Conservation (phyloP, 2,888 invertebrate genomes). For the Andrena camellia region DNA sequence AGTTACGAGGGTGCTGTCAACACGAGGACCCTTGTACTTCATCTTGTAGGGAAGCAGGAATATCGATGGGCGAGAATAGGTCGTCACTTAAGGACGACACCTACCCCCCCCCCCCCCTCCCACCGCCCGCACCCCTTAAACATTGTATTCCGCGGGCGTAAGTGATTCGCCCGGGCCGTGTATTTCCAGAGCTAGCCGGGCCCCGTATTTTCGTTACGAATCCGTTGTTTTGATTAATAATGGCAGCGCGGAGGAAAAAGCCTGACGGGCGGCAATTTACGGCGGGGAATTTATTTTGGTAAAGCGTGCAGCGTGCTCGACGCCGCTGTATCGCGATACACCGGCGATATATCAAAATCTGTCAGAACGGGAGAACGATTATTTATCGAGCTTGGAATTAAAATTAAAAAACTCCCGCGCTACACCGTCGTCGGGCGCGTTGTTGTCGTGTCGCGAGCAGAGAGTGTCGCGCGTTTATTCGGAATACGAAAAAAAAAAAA, state of each 20-base stretch:
- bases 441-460: constrained; percentile 11
- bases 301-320: constrained; percentile 3
- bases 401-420: constrained; percentile 40
- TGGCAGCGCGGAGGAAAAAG: constrained; percentile 53
- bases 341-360: constrained; percentile 57
- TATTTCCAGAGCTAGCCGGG: constrained; percentile 27
- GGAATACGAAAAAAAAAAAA: not conserved
- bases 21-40: constrained; percentile 64
- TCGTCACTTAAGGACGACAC: constrained; percentile 34
- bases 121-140: constrained; percentile 25
- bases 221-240: constrained; percentile 64
- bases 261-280: constrained; percentile 57
- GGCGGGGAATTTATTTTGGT: constrained; percentile 55
- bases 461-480: constrained; percentile 6
- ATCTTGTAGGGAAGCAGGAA: constrained; percentile 63
- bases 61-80: constrained; percentile 61
- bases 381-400: constrained; percentile 56
- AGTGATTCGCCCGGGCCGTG: constrained; percentile 42
- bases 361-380: constrained; percentile 55
- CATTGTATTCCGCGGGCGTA: constrained; percentile 39
- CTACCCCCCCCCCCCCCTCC: not conserved
- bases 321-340: constrained; percentile 49
- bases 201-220: constrained; percentile 51
- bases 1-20: constrained; percentile 72
- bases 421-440: constrained; percentile 8